These are phyloP conservation scores for Heliangelus exortis DNA, from an alignment of 2,797 vertebrate species.

Conservation along the genomic window DNA sequence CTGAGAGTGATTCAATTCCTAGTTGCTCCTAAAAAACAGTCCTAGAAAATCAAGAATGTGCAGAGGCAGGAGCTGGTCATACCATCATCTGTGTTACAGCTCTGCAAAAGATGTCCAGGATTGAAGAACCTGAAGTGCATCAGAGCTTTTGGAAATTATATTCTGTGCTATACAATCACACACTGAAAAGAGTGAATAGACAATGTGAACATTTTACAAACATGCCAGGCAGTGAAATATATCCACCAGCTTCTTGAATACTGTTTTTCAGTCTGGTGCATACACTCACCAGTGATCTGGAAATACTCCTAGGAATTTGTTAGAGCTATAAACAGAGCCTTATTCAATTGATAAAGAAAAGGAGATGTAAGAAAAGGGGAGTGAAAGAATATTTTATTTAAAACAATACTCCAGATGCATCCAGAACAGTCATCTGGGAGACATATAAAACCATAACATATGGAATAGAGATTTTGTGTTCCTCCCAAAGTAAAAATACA, in stretches of 20 bases:
- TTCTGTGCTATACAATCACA: background rate
- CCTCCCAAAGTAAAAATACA: slow-evolving; percentile 49
- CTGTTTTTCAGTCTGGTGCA: background rate
- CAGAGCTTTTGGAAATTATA: background rate
- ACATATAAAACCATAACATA: background rate
- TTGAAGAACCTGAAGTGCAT: background rate
- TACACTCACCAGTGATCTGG: background rate
- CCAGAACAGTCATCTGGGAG: slow-evolving; percentile 18
- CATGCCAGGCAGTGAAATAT: background rate
- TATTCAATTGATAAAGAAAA: slow-evolving; percentile 33
- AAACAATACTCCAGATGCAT: slow-evolving; percentile 52
- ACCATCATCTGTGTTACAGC: background rate
- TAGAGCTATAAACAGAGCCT: slow-evolving; percentile 2
- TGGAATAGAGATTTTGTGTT: background rate
- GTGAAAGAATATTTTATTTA: slow-evolving; percentile 18
- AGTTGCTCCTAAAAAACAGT: background rate
- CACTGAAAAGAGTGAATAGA: background rate
- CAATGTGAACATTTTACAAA: background rate
- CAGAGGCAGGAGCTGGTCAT: background rate
- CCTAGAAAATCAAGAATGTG: background rate
- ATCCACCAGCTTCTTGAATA: background rate
- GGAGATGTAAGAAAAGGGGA: background rate
- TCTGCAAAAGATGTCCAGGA: background rate
- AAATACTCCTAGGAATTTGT: slow-evolving; percentile 2
- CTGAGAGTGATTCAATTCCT: background rate